Evolutionary conservation across 2,113 vertebrate species (phyloP).

Genomic region (Brienomyrus brachyistius): DNA sequence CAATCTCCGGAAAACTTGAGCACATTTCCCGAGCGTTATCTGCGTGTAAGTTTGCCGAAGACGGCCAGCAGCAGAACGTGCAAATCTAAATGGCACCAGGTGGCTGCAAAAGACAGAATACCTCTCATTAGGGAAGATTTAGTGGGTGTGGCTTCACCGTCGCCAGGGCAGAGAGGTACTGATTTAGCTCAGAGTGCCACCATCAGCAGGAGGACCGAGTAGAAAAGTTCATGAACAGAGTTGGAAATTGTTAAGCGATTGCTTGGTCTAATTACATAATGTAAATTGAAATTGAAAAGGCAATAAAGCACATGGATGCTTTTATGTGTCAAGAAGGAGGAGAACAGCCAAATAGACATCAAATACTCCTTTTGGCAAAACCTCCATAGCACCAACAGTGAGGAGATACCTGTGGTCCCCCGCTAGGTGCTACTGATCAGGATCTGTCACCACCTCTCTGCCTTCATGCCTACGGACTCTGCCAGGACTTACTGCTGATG

Average conservation of each 20-base stretch:
- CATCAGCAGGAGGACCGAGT: not conserved
- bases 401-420: not conserved
- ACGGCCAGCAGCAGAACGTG: not conserved
- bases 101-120: not conserved
- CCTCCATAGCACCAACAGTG: not conserved
- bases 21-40: not conserved
- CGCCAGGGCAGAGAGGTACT: not conserved
- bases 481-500: not conserved
- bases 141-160: not conserved
- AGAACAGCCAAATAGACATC: not conserved
- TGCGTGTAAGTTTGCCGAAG: not conserved
- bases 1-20: not conserved
- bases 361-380: not conserved
- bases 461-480: not conserved
- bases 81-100: not conserved
- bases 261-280: not conserved
- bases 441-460: not conserved
- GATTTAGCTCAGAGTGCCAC: not conserved
- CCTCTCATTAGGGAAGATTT: not conserved
- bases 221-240: not conserved
- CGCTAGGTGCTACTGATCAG: not conserved
- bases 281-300: not conserved
- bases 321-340: not conserved
- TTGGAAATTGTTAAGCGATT: not conserved
- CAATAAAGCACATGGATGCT: not conserved